Conservation (phyloP, 2,797 vertebrate genomes). For the Eulemur albifrons region DNA sequence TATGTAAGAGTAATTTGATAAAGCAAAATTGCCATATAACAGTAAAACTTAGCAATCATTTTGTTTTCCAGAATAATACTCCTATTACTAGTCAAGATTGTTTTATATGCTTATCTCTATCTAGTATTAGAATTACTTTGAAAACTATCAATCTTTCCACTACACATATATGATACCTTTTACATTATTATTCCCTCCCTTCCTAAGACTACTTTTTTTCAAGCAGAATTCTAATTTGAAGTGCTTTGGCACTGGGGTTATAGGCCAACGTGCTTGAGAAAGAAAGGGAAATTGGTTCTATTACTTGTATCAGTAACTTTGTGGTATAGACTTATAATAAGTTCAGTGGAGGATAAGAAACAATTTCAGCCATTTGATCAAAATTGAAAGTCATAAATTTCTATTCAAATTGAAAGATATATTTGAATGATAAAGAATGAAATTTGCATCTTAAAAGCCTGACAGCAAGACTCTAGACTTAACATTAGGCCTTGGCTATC, state of each 20-base stretch:
- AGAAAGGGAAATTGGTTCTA: conserved; percentile 57
- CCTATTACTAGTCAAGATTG: neutral
- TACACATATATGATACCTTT: neutral
- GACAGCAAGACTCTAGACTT: conserved; percentile 32
- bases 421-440: conserved; percentile 61
- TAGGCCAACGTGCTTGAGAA: conserved; percentile 36
- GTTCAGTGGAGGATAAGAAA: conserved; percentile 68
- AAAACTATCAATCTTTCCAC: neutral
- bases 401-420: conserved; percentile 64
- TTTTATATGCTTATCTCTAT: neutral
- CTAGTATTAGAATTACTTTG: neutral
- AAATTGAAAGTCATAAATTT: conserved; percentile 70
- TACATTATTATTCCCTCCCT: neutral
- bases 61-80: neutral
- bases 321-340: conserved; percentile 41
- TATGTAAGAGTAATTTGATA: conserved; percentile 22
- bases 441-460: conserved; percentile 63
- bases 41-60: neutral
- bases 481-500: conserved; percentile 23
- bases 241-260: neutral
- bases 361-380: conserved; percentile 70
- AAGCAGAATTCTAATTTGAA: conserved; percentile 46
- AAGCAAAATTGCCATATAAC: neutral
- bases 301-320: conserved; percentile 66
- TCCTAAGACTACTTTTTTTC: neutral